Base-by-base conservation (phyloP, 2,113 vertebrate species). In the Smithornis capensis region DNA sequence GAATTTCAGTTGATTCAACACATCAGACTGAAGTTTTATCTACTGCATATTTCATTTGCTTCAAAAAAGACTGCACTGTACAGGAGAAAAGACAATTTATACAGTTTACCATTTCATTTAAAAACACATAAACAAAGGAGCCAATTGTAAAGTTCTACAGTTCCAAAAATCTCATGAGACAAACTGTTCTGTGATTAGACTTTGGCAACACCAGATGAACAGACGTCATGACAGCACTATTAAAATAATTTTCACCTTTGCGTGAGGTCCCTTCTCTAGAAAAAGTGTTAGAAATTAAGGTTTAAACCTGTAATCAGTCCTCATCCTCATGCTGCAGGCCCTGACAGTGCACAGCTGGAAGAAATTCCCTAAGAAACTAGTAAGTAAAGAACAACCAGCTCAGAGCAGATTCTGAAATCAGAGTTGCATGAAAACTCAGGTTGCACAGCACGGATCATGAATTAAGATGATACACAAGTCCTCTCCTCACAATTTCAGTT, bases 101-200 rank as follows among this genome's bases (percentile, higher is more conserved):
- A 31, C 6, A n/a, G 14, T 45, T 69, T 17, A 83, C 12, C 3
- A 29, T 22, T 83, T 57, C 5, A 37, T 22, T 83, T 82, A 14
- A 67, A 93, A 89, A 42, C 23, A 44, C 24, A 52, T 23, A 64
- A 81, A 63, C 31, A 53, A 77, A 59, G 10, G 18, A 84, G 8
- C 7, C 11, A 45, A 52, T 3, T 24, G 14, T 35, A n/a, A 69
- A 79, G 31, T 35, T 53, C 49, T 57, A 31, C 0, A 0, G 12
- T 64, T 71, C 52, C 23, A 56, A 77, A 86, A 59, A 38, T 25
- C 45, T 80, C 53, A 12, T 31, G 55, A 83, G 18, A 62, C 16
- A 57, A 90, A 87, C 38, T n/a, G 12, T 23, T 76, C 14, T 29
- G 22, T 28, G 68, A 69, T 76, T 47, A 29, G 55, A 35, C 59